Evolutionary conservation across 2,113 vertebrate genomes (phyloP).

Genomic region (Pteropus alecto): DNA sequence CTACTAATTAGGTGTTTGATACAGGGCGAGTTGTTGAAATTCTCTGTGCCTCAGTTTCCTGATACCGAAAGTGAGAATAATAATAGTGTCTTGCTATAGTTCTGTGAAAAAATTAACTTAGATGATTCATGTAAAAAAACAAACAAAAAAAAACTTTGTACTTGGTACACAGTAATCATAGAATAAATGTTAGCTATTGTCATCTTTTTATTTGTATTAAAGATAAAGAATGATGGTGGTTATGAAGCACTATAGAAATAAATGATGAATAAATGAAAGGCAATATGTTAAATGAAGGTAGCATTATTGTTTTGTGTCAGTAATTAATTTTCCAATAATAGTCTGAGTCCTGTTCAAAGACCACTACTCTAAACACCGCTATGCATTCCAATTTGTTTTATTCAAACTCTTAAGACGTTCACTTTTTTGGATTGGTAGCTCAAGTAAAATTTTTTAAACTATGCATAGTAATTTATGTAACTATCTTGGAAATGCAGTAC

Average conservation of each 20-base stretch:
- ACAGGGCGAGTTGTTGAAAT: not conserved
- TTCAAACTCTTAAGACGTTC: not conserved
- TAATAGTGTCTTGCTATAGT: not conserved
- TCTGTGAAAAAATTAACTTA: constrained; percentile 24
- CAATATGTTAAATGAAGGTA: not conserved
- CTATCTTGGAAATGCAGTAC: not conserved
- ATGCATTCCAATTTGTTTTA: not conserved
- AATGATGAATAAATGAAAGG: not conserved
- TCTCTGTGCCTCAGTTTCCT: not conserved
- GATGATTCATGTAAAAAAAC: not conserved
- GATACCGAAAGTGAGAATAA: not conserved
- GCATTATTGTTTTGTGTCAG: not conserved
- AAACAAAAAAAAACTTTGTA: not conserved
- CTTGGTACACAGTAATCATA: not conserved
- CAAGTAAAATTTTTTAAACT: not conserved
- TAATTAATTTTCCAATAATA: not conserved
- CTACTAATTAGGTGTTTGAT: not conserved
- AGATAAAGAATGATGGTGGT: not conserved
- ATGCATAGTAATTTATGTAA: not conserved
- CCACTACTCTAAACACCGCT: not conserved
- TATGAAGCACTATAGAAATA: not conserved
- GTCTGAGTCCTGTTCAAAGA: not conserved
- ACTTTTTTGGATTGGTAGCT: not conserved
- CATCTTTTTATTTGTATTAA: not conserved
- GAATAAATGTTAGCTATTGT: not conserved